Evolutionary conservation across 2,797 vertebrate species (phyloP).

Genomic region (Limosa lapponica): DNA sequence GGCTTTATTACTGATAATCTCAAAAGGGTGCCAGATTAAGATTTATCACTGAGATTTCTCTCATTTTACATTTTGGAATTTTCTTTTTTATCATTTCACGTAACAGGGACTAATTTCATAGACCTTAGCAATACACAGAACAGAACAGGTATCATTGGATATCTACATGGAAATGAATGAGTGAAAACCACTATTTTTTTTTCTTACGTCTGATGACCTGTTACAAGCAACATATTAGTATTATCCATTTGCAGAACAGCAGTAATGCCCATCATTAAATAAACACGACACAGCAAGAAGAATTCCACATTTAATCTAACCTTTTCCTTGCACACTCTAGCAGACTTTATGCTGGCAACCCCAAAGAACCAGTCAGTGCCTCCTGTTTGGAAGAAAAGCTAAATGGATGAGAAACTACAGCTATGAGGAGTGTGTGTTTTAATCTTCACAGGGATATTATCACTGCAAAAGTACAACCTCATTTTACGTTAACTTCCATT

Average conservation of each 20-base stretch:
- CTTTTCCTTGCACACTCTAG: background rate
- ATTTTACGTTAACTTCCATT: background rate
- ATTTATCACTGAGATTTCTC: fast-evolving
- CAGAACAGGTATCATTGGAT: background rate
- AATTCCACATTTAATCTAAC: background rate
- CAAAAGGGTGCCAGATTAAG: background rate
- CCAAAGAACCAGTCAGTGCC: background rate
- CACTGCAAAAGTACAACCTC: background rate
- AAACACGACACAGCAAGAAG: background rate
- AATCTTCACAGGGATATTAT: fast-evolving
- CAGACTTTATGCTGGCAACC: background rate
- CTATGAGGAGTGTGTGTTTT: fast-evolving
- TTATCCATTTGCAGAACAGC: background rate
- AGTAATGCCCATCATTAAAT: background rate
- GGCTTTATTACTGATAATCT: background rate
- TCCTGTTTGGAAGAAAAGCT: background rate
- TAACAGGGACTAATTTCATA: background rate
- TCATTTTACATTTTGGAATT: background rate
- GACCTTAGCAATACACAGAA: background rate
- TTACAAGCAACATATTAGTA: background rate
- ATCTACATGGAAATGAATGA: background rate
- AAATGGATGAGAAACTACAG: fast-evolving
- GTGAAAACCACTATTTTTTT: fast-evolving
- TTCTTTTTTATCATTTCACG: background rate
- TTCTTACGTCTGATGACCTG: background rate